Evolutionary conservation across 92 coral and sea anemone genomes (phyloP), one percentile per base, ranked within the genome.

Genomic region (Epizoanthus fatuus): DNA sequence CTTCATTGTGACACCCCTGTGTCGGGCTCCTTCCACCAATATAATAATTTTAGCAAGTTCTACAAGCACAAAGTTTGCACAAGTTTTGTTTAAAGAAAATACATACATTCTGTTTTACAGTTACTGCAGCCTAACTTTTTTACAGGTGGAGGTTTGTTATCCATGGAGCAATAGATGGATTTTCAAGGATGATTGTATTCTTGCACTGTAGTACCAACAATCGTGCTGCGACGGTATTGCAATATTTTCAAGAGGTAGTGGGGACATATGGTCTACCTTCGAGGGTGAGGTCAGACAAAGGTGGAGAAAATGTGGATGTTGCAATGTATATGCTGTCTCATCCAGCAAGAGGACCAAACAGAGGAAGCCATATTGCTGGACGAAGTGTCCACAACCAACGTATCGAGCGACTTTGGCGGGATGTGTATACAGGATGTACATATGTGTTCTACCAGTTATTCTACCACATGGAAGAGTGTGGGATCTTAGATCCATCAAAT

Each of bases 121-220:
- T 40, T 40, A 40, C 44, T 40, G 44, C 44, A 40, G 44, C 44
- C 44, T 40, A 40, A 40, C 44, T 40, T 40, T 40, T 40, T 40
- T 40, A 40, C 44, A 40, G 87, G 66, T 71, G 69, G 80, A 70
- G 80, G 66, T 54, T 83, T 42, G 87, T 83, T n/a, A 71, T 83
- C n/a, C 87, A 83, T 83, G 87, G 71, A 53, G 59, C 69, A 44
- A 72, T 71, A 13, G 87, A 83, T 70, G 87, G 80, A 19, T 83
- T 83, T 59, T 68, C 69, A 17, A 83, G 87, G 74, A 70, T 73
- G 63, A 72, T 83, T 57, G 80, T 56, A 49, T 81, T 40, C 51
- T 66, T 52, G 35, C 73, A 69, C 40, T 81, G 86, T 55, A 57
- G 69, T 53, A 59, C 60, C 63, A 72, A 69, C 35, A 56, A 75